Base-by-base conservation (phyloP, 2,888 invertebrate species). In the Thymelicus lineola region DNA sequence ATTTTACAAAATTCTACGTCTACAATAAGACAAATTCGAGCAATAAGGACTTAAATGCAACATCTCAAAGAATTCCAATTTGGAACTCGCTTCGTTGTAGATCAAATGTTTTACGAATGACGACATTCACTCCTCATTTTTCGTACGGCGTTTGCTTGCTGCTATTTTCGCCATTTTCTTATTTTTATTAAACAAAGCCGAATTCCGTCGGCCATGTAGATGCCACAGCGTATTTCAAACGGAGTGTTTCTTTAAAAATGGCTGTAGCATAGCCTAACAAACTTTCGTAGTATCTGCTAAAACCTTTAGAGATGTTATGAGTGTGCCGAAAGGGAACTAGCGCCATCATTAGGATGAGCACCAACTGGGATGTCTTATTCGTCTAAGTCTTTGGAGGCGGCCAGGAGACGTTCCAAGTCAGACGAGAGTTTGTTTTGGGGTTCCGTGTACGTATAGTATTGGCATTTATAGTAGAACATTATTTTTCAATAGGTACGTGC, bases 11-110 rank as follows among this genome's bases (percentile, higher is more conserved):
- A 42, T 38, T 36, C 45, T 15, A 35, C 38, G 14, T 46, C 6
- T 10, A 42, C 12, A 20, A 53, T 53, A 53, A 53, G 10, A 20
- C 20, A 58, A 42, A 62, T 62, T 62, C 15, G 7, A 55, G 35
- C 62, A 36, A 62, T 38, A 53, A 36, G 57, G 66, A 68, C 76
- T 76, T 74, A 75, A 71, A 70, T 69, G 66, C 72, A 71, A 72
- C 71, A 72, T 67, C 73, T 76, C 75, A 66, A 79, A 78, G 80
- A 82, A 83, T 86, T 84, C 76, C 82, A 85, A 83, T 84, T 85
- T 69, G 15, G 76, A 80, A 81, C 77, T 80, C 75, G 75, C 75
- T 82, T 79, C 76, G 77, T 78, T 73, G 74, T 75, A 75, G 75
- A 79, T 79, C 74, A 76, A 76, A 75, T 72, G 75, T 75, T 73